These are phyloP conservation scores for Bellardia pandia DNA, from an alignment of 2,888 invertebrate species.

Conservation along the genomic window DNA sequence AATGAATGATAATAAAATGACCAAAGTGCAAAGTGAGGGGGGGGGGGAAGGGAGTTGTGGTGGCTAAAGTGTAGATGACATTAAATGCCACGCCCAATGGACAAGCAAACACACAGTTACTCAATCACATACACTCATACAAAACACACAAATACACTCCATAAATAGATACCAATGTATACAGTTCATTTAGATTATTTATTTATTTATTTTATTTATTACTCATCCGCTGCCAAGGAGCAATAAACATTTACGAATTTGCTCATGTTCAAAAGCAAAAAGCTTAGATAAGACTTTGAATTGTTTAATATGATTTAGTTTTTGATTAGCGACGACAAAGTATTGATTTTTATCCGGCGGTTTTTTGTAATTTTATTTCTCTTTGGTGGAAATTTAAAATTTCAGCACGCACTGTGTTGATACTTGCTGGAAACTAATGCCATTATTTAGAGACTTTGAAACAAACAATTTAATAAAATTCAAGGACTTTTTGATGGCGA, in stretches of 20 bases:
- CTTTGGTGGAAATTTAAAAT: conserved; percentile 17
- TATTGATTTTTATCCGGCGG: conserved; percentile 63
- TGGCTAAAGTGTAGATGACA: conserved; percentile 7
- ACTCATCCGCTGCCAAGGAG: conserved; percentile 1
- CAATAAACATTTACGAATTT: background rate
- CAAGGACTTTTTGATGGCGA: conserved; percentile 71
- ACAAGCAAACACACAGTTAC: conserved; percentile 15
- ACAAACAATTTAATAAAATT: conserved; percentile 69
- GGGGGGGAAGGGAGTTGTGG: background rate
- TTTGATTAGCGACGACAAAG: conserved; percentile 17
- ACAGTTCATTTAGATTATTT: background rate
- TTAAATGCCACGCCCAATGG: conserved; percentile 61
- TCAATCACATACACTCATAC: background rate
- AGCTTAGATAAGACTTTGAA: background rate
- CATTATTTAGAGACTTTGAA: conserved; percentile 63
- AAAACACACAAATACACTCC: background rate
- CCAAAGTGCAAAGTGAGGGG: conserved; percentile 29
- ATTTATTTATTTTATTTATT: background rate
- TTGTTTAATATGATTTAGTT: background rate
- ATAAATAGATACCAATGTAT: conserved; percentile 30
- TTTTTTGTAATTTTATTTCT: background rate
- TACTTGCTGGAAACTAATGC: conserved; percentile 61
- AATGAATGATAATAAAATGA: conserved; percentile 61
- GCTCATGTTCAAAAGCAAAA: background rate
- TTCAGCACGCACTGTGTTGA: conserved; percentile 65